phyloP scores from a whole-genome alignment of 2,888 invertebrate genomes.

The Agrenia bidenticulata region DNA sequence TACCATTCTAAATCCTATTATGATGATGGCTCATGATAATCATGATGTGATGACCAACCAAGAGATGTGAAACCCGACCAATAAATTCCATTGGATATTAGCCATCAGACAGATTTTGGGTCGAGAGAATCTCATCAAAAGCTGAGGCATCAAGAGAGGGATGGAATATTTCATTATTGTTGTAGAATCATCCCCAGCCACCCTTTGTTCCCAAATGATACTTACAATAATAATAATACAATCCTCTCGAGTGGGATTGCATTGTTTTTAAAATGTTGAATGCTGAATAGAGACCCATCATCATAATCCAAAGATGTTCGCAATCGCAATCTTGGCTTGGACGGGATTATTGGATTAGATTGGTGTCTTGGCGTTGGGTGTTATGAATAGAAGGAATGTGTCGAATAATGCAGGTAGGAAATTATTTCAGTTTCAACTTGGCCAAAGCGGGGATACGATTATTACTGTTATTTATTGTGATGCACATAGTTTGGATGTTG shows the following conservation, averaged over 20 bases:
- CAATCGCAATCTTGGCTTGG: too few species aligned
- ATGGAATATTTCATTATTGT: constrained; percentile 7
- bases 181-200: background rate
- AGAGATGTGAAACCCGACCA: constrained; percentile 1
- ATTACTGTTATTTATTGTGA: background rate
- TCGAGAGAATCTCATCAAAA: constrained; percentile 9
- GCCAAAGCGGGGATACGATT: background rate
- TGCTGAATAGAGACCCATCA: too few species aligned
- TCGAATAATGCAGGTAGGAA: constrained; percentile 41
- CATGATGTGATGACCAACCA: too few species aligned
- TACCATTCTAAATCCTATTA: too few species aligned
- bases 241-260: too few species aligned
- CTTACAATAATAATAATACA: background rate
- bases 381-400: constrained; percentile 28
- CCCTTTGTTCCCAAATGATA: background rate
- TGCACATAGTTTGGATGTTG: background rate
- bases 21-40: too few species aligned
- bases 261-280: too few species aligned
- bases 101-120: constrained; percentile 5
- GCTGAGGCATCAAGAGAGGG: background rate
- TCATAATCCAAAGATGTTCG: too few species aligned
- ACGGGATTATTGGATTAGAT: too few species aligned
- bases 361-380: too few species aligned
- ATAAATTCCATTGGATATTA: constrained; percentile 10
- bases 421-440: constrained; percentile 25